Base-by-base conservation (phyloP, 2,113 vertebrate species). In the Heloderma charlesbogerti region DNA sequence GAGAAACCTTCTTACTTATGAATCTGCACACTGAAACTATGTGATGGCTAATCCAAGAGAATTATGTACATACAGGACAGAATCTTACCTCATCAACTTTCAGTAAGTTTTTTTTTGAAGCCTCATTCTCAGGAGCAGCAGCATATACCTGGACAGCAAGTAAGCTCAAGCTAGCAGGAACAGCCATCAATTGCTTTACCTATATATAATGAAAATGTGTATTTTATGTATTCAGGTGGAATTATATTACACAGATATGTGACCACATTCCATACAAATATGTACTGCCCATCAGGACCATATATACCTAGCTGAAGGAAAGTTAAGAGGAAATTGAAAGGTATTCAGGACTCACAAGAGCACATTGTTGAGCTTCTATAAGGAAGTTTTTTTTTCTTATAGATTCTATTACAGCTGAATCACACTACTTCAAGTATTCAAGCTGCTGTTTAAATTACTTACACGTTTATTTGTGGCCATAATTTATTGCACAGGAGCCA, bases 41-140 rank as follows among this genome's bases (percentile, higher is more conserved):
- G 63, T 93, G 60, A 91, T 93, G 82, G 18, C 88, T 89, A 84
- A 94, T 74, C 91, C 77, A 93, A 92, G 93, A 94, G 91, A 96
- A 93, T 94, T 74, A 91, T 93, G 94, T 91, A 91, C 93, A 91
- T 48, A 95, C 88, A 94, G 85, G 3, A 67, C 1, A 83, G 79
- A 48, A 22, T 40, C 90, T 95, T 95, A 99, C 99, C 97, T 99
- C 98, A 92, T 99, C 97, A 82, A 97, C 92, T 94, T 97, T 98
- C 85, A 98, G 88, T 13, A 95, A 51, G 8, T 95, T 77, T 87
- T 92, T 98, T 89, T 96, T 97, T 92, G 97, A 96, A 85, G 93
- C 80, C 45, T 98, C 96, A 84, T 90, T 97, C 91, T 98, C 97
- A 0, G 95, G 88, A 79, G 97, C 96, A 43, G 97, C 96, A 45